Conservation (phyloP, 2,888 invertebrate species). For the Villa cingulata region DNA sequence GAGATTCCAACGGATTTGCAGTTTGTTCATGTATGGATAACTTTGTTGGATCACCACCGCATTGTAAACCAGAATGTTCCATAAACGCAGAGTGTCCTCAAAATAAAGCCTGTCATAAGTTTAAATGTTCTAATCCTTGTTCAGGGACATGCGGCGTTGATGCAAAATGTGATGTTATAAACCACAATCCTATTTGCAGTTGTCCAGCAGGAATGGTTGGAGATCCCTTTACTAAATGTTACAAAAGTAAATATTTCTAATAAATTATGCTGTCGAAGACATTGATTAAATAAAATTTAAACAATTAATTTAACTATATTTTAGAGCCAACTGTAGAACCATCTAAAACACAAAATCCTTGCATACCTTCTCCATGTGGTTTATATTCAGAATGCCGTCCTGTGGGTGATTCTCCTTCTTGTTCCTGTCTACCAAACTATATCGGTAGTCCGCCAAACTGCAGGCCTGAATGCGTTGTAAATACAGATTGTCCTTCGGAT, state of each 20-base stretch:
- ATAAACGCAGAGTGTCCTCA: constrained; percentile 69
- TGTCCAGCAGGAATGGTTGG: constrained; percentile 61
- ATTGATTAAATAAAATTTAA: neutral
- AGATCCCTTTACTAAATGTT: constrained; percentile 66
- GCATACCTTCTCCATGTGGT: constrained; percentile 60
- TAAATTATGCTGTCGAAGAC: neutral
- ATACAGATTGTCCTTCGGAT: constrained; percentile 50
- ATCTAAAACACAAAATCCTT: constrained; percentile 40
- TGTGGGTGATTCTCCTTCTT: constrained; percentile 45
- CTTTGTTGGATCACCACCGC: constrained; percentile 64
- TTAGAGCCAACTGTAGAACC: constrained; percentile 20
- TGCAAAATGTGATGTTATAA: constrained; percentile 64
- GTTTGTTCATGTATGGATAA: constrained; percentile 64
- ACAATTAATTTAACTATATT: neutral
- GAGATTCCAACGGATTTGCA: constrained; percentile 52
- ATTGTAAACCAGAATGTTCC: constrained; percentile 71
- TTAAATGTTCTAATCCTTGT: constrained; percentile 70
- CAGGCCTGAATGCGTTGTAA: constrained; percentile 48
- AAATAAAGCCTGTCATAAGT: constrained; percentile 65
- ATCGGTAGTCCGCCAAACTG: constrained; percentile 58
- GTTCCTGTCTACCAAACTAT: constrained; percentile 49
- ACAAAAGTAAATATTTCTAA: constrained; percentile 27
- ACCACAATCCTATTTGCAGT: constrained; percentile 70
- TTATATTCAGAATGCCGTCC: constrained; percentile 53
- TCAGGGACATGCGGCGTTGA: constrained; percentile 66